Evolutionary conservation across 2,113 vertebrate genomes (phyloP), one percentile per base, ranked within the genome.

Genomic region (Notothenia coriiceps): DNA sequence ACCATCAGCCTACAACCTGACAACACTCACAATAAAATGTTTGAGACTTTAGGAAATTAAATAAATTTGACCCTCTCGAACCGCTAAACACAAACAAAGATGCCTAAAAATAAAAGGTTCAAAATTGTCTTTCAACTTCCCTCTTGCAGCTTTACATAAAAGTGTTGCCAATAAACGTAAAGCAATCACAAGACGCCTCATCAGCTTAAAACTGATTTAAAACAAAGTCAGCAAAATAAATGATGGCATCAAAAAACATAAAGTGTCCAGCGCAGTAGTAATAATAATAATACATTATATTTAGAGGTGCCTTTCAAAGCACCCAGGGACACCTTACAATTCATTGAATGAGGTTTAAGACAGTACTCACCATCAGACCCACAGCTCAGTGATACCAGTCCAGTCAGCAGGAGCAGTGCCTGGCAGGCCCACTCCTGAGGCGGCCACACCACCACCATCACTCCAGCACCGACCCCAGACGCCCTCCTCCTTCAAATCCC

Each of bases 321-420:
- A 29, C 29, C 29, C 29, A 29, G 3, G 29, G 29, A 29, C 29
- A 29, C 29, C 29, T 29, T 29, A 29, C 29, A 29, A 29, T 29
- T 29, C 3, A 29, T 29, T 29, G 29, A 29, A 29, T 29, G 29
- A 29, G 29, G 29, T 29, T 29, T 29, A 29, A 29, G 29, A 29
- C 29, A 29, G 29, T 72, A 93, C 96, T 97, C 95, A 98, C 96
- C 97, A 84, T 94, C 90, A 66, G 90, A 90, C 54, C 74, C 91
- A 71, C 90, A 43, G 75, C 78, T 92, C 70, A 95, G 91, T 35
- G 82, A 88, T 77, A 86, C 84, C 71, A 93, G 85, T 79, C 86
- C 92, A 64, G 94, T 88, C 89, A 94, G 50, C 67, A 96, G 89
- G 79, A 93, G 83, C 62, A 84, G 66, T 74, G 88, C 93, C 84